Evolutionary conservation across 2,888 invertebrate species (phyloP).

Genomic region (Polymixis flavicincta): DNA sequence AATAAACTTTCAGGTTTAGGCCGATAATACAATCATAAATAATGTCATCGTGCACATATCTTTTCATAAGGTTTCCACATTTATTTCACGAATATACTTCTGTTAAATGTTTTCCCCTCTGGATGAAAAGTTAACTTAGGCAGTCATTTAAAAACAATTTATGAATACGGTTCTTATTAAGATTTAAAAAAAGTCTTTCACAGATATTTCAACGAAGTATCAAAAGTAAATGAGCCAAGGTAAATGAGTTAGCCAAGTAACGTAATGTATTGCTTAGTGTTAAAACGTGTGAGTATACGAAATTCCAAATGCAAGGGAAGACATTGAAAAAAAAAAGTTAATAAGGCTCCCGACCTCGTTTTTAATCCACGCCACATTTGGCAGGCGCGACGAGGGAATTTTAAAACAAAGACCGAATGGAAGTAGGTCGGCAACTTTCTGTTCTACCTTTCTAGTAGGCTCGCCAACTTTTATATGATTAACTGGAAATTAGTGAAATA

Average conservation of each 20-base stretch:
- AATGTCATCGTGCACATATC: background rate
- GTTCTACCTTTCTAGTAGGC: conserved; percentile 57
- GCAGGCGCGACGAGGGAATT: conserved; percentile 76
- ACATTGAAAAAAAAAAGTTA: conserved; percentile 61
- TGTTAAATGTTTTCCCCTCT: background rate
- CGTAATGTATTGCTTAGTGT: conserved; percentile 56
- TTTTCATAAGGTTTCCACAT: background rate
- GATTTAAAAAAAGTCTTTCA: background rate
- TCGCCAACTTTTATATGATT: conserved; percentile 59
- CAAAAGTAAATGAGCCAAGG: conserved; percentile 26
- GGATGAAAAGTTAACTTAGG: background rate
- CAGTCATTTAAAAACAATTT: background rate
- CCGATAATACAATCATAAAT: background rate
- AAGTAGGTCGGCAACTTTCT: conserved; percentile 62
- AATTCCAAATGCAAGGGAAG: conserved; percentile 65
- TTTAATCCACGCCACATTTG: conserved; percentile 77
- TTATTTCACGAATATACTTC: background rate
- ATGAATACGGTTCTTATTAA: background rate
- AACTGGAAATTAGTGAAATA: conserved; percentile 51
- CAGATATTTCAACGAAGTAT: conserved; percentile 16
- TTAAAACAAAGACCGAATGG: conserved; percentile 78
- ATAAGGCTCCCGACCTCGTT: conserved; percentile 73
- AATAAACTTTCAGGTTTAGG: conserved; percentile 9
- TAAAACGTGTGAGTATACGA: conserved; percentile 52
- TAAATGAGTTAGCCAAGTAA: conserved; percentile 16